These are phyloP conservation scores for Miichthys miiuy DNA, from an alignment of 2,797 vertebrate genomes.

Conservation along the genomic window DNA sequence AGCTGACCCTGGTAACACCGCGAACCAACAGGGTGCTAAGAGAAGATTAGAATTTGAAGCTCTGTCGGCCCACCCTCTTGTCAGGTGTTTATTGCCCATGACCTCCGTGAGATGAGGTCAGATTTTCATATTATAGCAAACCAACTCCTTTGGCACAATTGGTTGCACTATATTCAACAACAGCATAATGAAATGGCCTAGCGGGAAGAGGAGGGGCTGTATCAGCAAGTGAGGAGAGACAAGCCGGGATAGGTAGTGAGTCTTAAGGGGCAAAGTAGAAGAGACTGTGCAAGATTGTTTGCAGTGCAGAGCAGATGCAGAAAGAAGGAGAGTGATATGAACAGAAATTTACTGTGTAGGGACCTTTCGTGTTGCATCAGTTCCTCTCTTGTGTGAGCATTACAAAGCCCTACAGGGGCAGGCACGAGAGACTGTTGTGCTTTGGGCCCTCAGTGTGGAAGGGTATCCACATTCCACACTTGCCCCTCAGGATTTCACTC, in stretches of 20 bases:
- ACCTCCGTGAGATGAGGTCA: constrained; percentile 86
- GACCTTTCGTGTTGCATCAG: constrained; percentile 70
- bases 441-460: constrained; percentile 44
- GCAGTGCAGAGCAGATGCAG: constrained; percentile 60
- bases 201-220: constrained; percentile 45
- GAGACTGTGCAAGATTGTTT: constrained; percentile 66
- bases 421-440: constrained; percentile 38
- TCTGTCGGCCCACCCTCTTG: constrained; percentile 76
- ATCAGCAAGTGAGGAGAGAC: constrained; percentile 54
- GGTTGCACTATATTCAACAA: constrained; percentile 83
- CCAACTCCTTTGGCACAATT: constrained; percentile 81
- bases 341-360: constrained; percentile 70
- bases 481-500: constrained; percentile 74
- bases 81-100: constrained; percentile 87
- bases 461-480: constrained; percentile 57
- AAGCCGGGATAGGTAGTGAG: constrained; percentile 50
- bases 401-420: constrained; percentile 53
- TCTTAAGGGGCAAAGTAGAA: constrained; percentile 60
- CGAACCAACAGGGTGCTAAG: constrained; percentile 75
- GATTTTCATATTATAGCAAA: constrained; percentile 87
- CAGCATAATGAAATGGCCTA: constrained; percentile 80
- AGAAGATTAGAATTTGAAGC: constrained; percentile 86
- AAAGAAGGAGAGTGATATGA: constrained; percentile 72
- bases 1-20: constrained; percentile 77
- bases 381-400: constrained; percentile 55